Conservation (phyloP, 23 tunicate genomes). For the Ascidia mentula region DNA sequence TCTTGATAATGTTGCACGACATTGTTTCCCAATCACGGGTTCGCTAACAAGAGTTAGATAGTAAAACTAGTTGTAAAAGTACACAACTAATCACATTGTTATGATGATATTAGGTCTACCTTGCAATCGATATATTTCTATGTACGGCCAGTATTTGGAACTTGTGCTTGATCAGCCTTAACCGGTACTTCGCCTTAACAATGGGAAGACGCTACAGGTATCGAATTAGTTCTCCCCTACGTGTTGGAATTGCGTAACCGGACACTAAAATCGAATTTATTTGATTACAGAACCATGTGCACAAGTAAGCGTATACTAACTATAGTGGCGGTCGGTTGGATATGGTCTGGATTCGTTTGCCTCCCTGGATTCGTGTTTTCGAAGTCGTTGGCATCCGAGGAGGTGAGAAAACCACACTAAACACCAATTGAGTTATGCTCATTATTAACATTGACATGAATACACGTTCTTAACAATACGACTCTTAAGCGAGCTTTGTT, state of each 20-base stretch:
- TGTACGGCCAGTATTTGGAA: slow-evolving; percentile 38
- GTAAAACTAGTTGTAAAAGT: too few species aligned
- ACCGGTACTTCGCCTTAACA: slow-evolving; percentile 22
- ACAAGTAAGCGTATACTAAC: background rate
- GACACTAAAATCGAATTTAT: too few species aligned
- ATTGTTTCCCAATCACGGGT: too few species aligned
- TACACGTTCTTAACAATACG: too few species aligned
- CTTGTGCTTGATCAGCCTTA: slow-evolving; percentile 25
- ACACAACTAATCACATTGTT: too few species aligned
- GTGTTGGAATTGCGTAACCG: too few species aligned
- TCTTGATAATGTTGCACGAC: too few species aligned
- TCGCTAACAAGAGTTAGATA: too few species aligned
- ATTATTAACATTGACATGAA: too few species aligned
- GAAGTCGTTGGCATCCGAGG: background rate
- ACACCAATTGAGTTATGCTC: too few species aligned
- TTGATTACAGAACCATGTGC: background rate
- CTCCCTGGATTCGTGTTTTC: slow-evolving; percentile 17
- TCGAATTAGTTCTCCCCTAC: background rate
- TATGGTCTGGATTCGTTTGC: slow-evolving; percentile 20
- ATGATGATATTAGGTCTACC: slow-evolving; percentile 22
- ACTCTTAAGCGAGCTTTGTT: too few species aligned
- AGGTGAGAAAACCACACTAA: too few species aligned
- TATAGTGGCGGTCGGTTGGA: slow-evolving; percentile 19
- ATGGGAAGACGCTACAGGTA: slow-evolving; percentile 22
- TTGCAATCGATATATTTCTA: slow-evolving; percentile 20